These are phyloP conservation scores for Tholera decimalis DNA, from an alignment of 2,888 invertebrate genomes.

Conservation along the genomic window DNA sequence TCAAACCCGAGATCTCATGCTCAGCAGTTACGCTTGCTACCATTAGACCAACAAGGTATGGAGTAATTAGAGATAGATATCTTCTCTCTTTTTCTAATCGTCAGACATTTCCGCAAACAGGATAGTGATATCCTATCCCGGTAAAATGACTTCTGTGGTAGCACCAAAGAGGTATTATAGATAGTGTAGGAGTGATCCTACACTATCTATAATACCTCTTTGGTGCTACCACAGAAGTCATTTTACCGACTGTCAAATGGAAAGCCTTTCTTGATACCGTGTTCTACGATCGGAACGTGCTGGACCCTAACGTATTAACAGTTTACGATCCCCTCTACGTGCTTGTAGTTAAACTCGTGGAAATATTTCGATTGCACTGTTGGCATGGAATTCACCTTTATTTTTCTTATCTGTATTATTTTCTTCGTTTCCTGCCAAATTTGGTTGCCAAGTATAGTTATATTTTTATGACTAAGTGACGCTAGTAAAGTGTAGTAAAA, in stretches of 20 bases:
- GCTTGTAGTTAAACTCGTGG: conserved; percentile 61
- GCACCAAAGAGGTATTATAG: no score
- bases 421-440: conserved; percentile 33
- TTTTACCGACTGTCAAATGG: conserved; percentile 39
- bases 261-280: conserved; percentile 73
- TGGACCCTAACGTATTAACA: conserved; percentile 72
- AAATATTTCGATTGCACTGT: conserved; percentile 53
- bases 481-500: conserved; percentile 2
- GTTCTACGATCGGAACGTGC: conserved; percentile 68
- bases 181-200: no score
- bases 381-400: conserved; percentile 22
- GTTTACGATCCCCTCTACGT: conserved; percentile 72
- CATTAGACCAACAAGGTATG: no score
- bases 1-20: no score
- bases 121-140: no score
- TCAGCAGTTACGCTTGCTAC: no score
- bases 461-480: conserved; percentile 1
- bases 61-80: no score
- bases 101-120: no score
- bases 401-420: conserved; percentile 30
- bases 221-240: conserved; percentile 3
- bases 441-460: conserved; percentile 33
- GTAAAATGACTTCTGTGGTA: no score
- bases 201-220: no score
- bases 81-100: no score